Evolutionary conservation across 2,888 invertebrate species (phyloP), one percentile per base, ranked within the genome.

Genomic region (Scaptomyza tumidula): DNA sequence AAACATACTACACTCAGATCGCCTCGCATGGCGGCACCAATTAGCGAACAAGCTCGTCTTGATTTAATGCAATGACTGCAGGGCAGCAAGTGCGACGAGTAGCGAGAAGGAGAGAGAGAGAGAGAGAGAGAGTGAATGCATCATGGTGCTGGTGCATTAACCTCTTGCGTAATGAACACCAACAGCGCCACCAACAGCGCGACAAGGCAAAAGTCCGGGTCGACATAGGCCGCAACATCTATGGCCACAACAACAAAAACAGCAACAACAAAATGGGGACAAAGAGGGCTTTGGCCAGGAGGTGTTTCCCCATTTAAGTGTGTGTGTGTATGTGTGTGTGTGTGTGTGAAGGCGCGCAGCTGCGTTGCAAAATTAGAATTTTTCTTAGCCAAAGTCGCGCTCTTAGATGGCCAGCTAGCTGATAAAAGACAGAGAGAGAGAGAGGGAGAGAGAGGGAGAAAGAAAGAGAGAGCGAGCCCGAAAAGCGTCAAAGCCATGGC

Each of bases 101-200:
- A 29, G 48, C 41, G 59, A 59, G 62, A 41, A 2, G 10, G 19
- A n/a, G 35, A 11, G 35, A n/a, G 4, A 35, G 37, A 14, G 37
- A n/a, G n/a, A 11, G n/a, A 6, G 13, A 6, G 37, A 14, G 6
- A 14, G 11, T 0, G 41, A 41, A 1, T 16, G 41, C 16, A 5
- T 16, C 16, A 14, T 24, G 24, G 13, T 44, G 48, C 19, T 66
- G 78, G 88, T 83, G 85, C 86, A 86, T 86, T 86, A 88, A 89
- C 86, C 86, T 85, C 75, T 88, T 89, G 78, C 83, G 89, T 86
- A 86, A 89, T 86, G 86, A 86, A 86, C 86, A 86, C 88, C 85
- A 89, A 88, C 84, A 83, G 88, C 74, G 88, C 83, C 83, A 84
- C 83, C 83, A 84, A 88, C 83, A 72, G 84, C 64, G 83, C 63